Evolutionary conservation across 35 echinoderm and acorn worm species (phyloP).

Genomic region (Apostichopus parvimensis): DNA sequence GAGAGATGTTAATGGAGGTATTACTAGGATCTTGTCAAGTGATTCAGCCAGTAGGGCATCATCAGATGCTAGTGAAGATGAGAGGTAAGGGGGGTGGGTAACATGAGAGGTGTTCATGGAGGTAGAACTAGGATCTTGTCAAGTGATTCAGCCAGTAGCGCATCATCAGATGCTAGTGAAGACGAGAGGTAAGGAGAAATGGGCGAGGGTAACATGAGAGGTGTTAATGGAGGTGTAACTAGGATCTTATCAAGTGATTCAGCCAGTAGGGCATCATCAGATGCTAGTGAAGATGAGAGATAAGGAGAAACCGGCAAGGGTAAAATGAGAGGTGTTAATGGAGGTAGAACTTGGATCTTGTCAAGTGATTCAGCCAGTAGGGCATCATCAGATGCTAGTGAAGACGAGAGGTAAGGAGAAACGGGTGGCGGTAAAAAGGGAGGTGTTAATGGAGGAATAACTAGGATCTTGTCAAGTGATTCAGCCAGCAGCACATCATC

Average conservation of each 20-base stretch:
- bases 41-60: slow-evolving; percentile 38
- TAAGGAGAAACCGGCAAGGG: not conserved
- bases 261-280: slow-evolving; percentile 30
- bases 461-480: slow-evolving; percentile 6
- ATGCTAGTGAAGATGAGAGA: slow-evolving; percentile 46
- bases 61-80: slow-evolving; percentile 45
- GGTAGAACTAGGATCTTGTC: not conserved
- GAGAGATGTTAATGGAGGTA: too few species aligned
- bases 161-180: slow-evolving; percentile 35
- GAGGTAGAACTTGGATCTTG: too few species aligned
- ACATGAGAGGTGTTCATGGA: too few species aligned
- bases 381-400: slow-evolving; percentile 32
- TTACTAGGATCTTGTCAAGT: not conserved
- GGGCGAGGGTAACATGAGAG: not conserved
- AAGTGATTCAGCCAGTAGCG: slow-evolving; percentile 44
- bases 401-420: slow-evolving; percentile 38
- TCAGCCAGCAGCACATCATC: slow-evolving; percentile 45
- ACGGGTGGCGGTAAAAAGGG: not conserved
- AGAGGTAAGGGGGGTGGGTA: slow-evolving; percentile 16
- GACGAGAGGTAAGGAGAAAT: slow-evolving; percentile 55
- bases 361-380: slow-evolving; percentile 47
- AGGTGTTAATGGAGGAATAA: too few species aligned
- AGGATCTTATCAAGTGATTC: slow-evolving; percentile 30
- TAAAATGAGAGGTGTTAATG: too few species aligned
- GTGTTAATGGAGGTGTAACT: too few species aligned